phyloP scores from a whole-genome alignment of 1,140 invertebrate genomes.

The Camponotus pennsylvanicus region DNA sequence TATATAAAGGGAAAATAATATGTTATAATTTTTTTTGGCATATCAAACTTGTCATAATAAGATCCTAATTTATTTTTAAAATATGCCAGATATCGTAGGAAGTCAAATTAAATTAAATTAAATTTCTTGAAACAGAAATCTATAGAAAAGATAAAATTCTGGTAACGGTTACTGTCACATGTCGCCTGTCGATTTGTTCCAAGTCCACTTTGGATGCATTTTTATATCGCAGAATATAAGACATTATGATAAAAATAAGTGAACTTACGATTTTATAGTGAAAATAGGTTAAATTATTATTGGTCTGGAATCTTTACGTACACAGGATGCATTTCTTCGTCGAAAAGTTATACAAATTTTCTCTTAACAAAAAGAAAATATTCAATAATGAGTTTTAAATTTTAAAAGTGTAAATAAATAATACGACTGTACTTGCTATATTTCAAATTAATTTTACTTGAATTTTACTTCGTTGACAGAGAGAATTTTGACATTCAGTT shows the following conservation, averaged over 20 bases:
- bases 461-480: not conserved
- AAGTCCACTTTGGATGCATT: not conserved
- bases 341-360: not conserved
- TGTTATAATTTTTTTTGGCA: not conserved
- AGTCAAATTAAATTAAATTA: not conserved
- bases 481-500: not conserved
- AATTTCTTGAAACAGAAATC: not conserved
- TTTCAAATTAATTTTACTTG: not conserved
- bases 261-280: not conserved
- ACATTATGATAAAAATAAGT: not conserved
- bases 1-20: not conserved
- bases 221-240: not conserved
- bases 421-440: not conserved
- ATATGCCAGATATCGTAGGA: too few relatives aligned
- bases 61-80: not conserved
- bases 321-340: too few relatives aligned
- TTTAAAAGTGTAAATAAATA: not conserved
- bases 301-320: not conserved
- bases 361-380: slow-evolving; percentile 2
- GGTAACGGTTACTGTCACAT: slow-evolving; percentile 20
- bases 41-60: not conserved
- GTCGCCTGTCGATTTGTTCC: slow-evolving; percentile 17
- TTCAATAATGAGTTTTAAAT: not conserved
- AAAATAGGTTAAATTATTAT: not conserved
- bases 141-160: not conserved